A percentile compares a stretch with the other conserved stretches of the same genome.
These are phyloP conservation scores for Ophioninae sp. DNA, from an alignment of 2,888 invertebrate species.

Conservation along the genomic window DNA sequence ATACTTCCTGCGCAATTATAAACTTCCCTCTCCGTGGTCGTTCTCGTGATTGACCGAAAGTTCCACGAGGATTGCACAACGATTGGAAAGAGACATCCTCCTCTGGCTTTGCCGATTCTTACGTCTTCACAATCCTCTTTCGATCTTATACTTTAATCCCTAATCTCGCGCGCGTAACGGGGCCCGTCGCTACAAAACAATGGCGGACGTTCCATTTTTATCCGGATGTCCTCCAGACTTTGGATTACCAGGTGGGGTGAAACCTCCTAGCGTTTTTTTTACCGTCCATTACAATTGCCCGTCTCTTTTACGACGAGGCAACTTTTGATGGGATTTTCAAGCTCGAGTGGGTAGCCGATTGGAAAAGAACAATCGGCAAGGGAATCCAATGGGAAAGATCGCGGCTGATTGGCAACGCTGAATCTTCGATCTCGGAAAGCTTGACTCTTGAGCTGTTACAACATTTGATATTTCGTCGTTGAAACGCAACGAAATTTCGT, in stretches of 20 bases:
- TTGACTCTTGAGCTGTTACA: too few species aligned
- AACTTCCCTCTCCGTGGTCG: neutral
- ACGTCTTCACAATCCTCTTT: slow-evolving; percentile 47
- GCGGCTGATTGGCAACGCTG: too few species aligned
- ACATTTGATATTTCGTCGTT: too few species aligned
- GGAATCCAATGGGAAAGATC: too few species aligned
- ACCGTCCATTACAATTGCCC: neutral
- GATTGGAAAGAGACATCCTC: slow-evolving; percentile 32
- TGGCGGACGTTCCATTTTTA: slow-evolving; percentile 30
- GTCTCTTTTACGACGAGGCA: neutral
- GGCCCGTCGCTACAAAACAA: slow-evolving; percentile 4
- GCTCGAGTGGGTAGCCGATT: too few species aligned
- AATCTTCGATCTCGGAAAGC: too few species aligned
- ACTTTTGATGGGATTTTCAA: neutral
- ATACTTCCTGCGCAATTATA: slow-evolving; percentile 5
- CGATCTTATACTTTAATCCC: slow-evolving; percentile 39
- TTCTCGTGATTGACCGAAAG: slow-evolving; percentile 54
- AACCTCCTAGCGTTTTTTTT: neutral
- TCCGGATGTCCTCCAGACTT: slow-evolving; percentile 60
- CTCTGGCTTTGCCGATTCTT: slow-evolving; percentile 10
- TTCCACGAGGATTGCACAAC: slow-evolving; percentile 52
- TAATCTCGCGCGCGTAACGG: slow-evolving; percentile 42
- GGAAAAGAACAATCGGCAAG: too few species aligned
- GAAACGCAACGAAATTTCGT: neutral
- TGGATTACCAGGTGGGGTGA: slow-evolving; percentile 15